phyloP scores from a whole-genome alignment of 2,797 vertebrate genomes.

The Clarias platycephalus region DNA sequence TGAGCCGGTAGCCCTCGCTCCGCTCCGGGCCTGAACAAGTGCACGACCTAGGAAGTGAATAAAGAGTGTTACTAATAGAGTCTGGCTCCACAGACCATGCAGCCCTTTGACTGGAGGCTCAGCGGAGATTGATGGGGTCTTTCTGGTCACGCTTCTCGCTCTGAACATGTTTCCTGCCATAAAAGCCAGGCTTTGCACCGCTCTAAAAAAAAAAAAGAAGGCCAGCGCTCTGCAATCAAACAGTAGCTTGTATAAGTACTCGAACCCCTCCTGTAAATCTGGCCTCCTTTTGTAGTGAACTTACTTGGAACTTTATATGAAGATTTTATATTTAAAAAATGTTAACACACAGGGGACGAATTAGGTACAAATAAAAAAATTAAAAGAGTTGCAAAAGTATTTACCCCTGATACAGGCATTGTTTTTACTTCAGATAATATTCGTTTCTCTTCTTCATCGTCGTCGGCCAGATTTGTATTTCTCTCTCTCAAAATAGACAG shows the following conservation, averaged over 20 bases:
- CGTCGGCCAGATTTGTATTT: background rate
- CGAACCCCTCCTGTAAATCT: background rate
- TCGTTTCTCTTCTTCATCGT: background rate
- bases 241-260: background rate
- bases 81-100: slow-evolving; percentile 23
- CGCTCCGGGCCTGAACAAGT: slow-evolving; percentile 11
- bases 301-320: background rate
- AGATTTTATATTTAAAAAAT: background rate
- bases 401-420: background rate
- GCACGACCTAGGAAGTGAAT: slow-evolving; percentile 53
- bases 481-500: background rate
- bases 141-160: slow-evolving; percentile 43
- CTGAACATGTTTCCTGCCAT: slow-evolving; percentile 46
- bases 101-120: slow-evolving; percentile 39
- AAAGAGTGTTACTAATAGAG: slow-evolving; percentile 44
- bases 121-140: slow-evolving; percentile 48
- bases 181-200: slow-evolving; percentile 36
- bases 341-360: background rate
- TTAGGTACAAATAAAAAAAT: background rate
- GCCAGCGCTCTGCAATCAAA: background rate
- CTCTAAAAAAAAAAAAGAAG: slow-evolving; percentile 14
- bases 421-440: background rate
- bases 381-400: background rate
- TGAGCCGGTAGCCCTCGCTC: slow-evolving; percentile 16
- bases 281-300: background rate